Percentiles rank a stretch among this genome's conserved stretches.
phyloP scores from a whole-genome alignment of 2,888 invertebrate genomes.

The Fragum whitleyi region DNA sequence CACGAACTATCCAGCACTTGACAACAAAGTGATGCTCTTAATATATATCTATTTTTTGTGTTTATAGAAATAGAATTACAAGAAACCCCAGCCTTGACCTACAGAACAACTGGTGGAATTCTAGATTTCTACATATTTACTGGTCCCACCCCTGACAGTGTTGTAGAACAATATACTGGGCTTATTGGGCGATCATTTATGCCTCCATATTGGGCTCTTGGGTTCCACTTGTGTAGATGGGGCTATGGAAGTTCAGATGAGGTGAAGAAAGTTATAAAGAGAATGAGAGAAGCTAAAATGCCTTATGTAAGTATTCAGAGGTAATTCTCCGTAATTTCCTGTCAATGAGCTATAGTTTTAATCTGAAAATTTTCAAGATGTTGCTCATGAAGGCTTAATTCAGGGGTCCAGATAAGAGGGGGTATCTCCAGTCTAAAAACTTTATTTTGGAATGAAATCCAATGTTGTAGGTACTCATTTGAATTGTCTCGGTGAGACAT shows the following conservation, averaged over 20 bases:
- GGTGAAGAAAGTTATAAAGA: conserved; percentile 71
- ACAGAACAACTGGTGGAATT: conserved; percentile 92
- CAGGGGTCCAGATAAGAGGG: no score
- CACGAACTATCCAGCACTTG: no score
- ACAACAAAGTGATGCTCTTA: no score
- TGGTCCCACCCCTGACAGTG: conserved; percentile 89
- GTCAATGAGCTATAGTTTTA: no score
- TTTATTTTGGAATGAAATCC: no score
- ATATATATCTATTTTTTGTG: no score
- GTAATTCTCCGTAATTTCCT: no score
- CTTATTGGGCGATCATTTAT: conserved; percentile 78
- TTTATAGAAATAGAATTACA: conserved; percentile 18
- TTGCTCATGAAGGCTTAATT: no score
- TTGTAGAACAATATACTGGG: conserved; percentile 83
- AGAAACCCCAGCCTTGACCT: conserved; percentile 91
- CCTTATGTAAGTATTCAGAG: conserved; percentile 70
- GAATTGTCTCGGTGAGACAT: no score
- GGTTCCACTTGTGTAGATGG: conserved; percentile 93
- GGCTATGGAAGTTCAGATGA: conserved; percentile 72
- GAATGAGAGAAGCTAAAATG: conserved; percentile 71
- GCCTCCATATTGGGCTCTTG: conserved; percentile 90
- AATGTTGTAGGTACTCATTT: no score
- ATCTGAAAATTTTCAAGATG: no score
- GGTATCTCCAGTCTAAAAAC: no score
- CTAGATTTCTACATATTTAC: conserved; percentile 91